Evolutionary conservation across 2,797 vertebrate species (phyloP).

Genomic region (Cichlasoma orientale): DNA sequence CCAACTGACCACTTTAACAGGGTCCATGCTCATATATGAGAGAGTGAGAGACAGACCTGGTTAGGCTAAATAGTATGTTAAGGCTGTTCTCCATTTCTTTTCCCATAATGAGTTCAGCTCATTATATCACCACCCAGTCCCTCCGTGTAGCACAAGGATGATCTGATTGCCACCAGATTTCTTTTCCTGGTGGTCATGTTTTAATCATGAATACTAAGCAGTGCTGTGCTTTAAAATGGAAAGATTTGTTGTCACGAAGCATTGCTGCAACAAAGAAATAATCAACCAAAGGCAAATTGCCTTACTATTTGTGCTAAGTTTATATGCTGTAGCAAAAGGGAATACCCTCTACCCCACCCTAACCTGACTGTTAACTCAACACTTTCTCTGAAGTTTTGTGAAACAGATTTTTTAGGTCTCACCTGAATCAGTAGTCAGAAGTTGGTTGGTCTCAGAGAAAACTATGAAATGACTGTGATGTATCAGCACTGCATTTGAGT

Average conservation of each 20-base stretch:
- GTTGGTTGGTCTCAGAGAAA: too few relatives aligned
- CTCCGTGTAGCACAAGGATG: background rate
- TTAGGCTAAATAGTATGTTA: too few relatives aligned
- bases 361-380: background rate
- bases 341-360: too few relatives aligned
- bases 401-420: background rate
- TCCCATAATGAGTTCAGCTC: conserved; percentile 14
- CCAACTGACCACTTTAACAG: too few relatives aligned
- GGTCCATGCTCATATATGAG: too few relatives aligned
- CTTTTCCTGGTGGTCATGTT: background rate
- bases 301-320: too few relatives aligned
- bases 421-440: background rate
- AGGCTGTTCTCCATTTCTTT: background rate
- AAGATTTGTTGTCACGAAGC: background rate
- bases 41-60: too few relatives aligned
- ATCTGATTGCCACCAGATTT: background rate
- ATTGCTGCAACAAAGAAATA: too few relatives aligned
- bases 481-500: background rate
- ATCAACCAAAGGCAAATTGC: too few relatives aligned
- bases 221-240: background rate
- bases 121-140: background rate
- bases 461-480: background rate
- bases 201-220: background rate
- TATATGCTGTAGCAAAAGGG: background rate
- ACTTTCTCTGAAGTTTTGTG: background rate